phyloP scores from a whole-genome alignment of 1,140 invertebrate species.

The Drosophila melanogaster region DNA sequence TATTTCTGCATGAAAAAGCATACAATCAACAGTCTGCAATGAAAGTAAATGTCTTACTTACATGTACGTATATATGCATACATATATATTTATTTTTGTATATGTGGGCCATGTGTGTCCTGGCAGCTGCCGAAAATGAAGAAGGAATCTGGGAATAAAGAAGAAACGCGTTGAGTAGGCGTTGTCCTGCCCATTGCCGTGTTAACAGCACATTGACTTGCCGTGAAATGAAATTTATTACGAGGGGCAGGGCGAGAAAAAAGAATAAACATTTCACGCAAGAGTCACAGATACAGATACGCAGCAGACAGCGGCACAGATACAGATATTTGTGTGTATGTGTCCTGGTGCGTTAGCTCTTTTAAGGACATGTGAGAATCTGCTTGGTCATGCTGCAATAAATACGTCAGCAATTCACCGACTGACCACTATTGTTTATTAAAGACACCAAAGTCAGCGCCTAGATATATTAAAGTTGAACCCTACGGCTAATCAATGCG shows the following conservation, averaged over 20 bases:
- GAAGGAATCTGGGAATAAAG: constrained; percentile 23
- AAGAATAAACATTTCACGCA: constrained; percentile 35
- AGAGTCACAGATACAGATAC: constrained; percentile 21
- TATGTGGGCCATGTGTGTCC: constrained; percentile 9
- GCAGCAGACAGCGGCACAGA: constrained; percentile 3
- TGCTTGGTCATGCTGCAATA: constrained; percentile 62
- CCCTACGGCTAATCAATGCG: constrained; percentile 57
- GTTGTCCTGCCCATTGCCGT: constrained; percentile 43
- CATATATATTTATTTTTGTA: constrained; percentile 5
- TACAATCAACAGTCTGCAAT: constrained; percentile 78
- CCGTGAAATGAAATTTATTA: constrained; percentile 77
- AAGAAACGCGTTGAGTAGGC: constrained; percentile 39
- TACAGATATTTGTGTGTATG: neutral
- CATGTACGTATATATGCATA: constrained; percentile 33
- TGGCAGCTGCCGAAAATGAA: constrained; percentile 40
- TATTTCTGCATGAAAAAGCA: constrained; percentile 63
- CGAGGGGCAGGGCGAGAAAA: constrained; percentile 22
- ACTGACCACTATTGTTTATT: constrained; percentile 64
- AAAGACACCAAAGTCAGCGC: constrained; percentile 32
- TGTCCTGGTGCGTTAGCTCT: constrained; percentile 18
- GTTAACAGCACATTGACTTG: constrained; percentile 75
- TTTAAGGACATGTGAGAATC: constrained; percentile 66
- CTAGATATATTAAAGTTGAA: constrained; percentile 56
- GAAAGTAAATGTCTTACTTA: constrained; percentile 80
- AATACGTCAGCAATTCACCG: constrained; percentile 60